Percentiles rank a stretch among this genome's conserved stretches.
Conservation (phyloP, 2,888 invertebrate genomes). For the Smittia aterrima region DNA sequence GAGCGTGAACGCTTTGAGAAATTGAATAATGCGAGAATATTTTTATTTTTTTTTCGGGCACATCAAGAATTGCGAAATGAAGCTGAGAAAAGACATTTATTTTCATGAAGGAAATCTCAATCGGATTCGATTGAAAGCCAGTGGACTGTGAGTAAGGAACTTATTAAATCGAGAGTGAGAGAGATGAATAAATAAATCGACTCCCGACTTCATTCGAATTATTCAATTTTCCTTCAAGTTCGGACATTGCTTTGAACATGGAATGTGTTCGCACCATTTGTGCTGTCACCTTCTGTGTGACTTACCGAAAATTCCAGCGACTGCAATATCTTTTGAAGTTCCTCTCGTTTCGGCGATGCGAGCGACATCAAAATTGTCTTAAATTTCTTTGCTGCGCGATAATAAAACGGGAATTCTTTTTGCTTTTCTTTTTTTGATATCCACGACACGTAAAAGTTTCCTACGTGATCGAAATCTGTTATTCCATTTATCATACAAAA, state of each 20-base stretch:
- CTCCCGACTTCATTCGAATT: slow-evolving; percentile 5
- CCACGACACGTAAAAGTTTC: slow-evolving; percentile 39
- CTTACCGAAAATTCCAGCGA: slow-evolving; percentile 17
- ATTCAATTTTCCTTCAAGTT: not conserved
- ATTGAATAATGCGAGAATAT: not conserved
- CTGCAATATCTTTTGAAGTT: not conserved
- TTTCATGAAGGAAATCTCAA: slow-evolving; percentile 39
- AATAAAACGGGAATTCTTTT: slow-evolving; percentile 31
- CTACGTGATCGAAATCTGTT: slow-evolving; percentile 37
- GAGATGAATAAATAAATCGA: slow-evolving; percentile 14
- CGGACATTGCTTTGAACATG: not conserved
- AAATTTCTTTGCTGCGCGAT: slow-evolving; percentile 15
- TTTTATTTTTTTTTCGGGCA: not conserved
- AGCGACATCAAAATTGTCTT: not conserved
- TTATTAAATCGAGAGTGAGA: slow-evolving; percentile 20
- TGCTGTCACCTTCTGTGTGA: not conserved
- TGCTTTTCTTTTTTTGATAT: slow-evolving; percentile 23
- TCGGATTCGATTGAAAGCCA: not conserved
- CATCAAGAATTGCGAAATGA: not conserved
- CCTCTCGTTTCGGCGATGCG: not conserved
- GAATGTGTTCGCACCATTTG: not conserved
- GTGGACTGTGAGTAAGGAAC: slow-evolving; percentile 13
- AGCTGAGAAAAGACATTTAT: slow-evolving; percentile 28
- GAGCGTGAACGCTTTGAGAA: not conserved
- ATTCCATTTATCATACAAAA: slow-evolving; percentile 34